Evolutionary conservation across 2,888 invertebrate genomes (phyloP).

Genomic region (Drosophila borborema): DNA sequence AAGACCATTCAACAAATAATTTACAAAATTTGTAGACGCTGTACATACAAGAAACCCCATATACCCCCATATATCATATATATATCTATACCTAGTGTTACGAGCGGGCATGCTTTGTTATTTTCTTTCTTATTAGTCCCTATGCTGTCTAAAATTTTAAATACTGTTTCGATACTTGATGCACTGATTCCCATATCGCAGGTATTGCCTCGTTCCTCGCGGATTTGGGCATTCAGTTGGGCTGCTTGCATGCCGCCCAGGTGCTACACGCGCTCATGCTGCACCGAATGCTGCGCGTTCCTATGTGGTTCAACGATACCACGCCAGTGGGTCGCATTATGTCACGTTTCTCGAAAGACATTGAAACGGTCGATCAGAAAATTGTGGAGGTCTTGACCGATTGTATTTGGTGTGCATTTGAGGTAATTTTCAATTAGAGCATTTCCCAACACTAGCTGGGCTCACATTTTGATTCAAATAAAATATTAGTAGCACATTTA

Average conservation of each 20-base stretch:
- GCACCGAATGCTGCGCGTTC: conserved; percentile 85
- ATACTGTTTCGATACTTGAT: conserved; percentile 14
- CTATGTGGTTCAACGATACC: conserved; percentile 88
- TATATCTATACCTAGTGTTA: conserved; percentile 12
- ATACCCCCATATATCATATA: conserved; percentile 13
- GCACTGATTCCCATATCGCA: conserved; percentile 83
- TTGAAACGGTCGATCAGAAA: conserved; percentile 84
- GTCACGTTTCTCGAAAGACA: conserved; percentile 86
- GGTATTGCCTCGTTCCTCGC: conserved; percentile 89
- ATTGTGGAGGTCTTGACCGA: conserved; percentile 86
- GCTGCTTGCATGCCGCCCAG: conserved; percentile 83
- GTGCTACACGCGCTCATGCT: conserved; percentile 85
- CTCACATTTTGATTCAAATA: conserved; percentile 14
- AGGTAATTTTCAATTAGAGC: conserved; percentile 84
- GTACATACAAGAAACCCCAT: conserved; percentile 12
- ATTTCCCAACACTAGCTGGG: not conserved
- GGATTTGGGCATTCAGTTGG: conserved; percentile 89
- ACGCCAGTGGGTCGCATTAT: conserved; percentile 88
- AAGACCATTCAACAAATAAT: not conserved
- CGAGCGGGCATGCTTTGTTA: conserved; percentile 33
- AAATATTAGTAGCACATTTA: not conserved
- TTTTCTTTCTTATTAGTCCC: conserved; percentile 8
- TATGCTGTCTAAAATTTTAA: conserved; percentile 14
- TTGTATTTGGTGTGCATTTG: conserved; percentile 87
- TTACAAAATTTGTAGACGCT: not conserved